These are phyloP conservation scores for Laterallus jamaicensis DNA, from an alignment of 2,113 vertebrate species.

Conservation along the genomic window DNA sequence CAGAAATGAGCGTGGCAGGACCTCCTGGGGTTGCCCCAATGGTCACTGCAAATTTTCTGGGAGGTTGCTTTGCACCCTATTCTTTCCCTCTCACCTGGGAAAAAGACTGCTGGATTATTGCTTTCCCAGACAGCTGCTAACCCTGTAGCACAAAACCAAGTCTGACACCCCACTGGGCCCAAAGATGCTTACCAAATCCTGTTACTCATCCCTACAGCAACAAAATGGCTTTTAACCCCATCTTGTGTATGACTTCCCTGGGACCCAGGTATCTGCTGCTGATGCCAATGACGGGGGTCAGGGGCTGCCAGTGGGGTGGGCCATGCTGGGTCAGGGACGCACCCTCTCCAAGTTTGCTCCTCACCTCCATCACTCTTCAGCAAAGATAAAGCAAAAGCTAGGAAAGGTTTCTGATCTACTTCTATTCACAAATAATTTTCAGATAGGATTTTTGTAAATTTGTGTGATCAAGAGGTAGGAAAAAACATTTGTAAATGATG, in stretches of 20 bases:
- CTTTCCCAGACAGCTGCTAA: not conserved
- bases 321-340: not conserved
- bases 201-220: not conserved
- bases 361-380: not conserved
- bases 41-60: not conserved
- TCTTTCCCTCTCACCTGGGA: not conserved
- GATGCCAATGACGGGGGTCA: fast-evolving
- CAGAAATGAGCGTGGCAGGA: not conserved
- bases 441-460: not conserved
- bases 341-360: not conserved
- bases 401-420: not conserved
- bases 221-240: not conserved
- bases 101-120: not conserved
- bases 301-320: not conserved
- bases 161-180: not conserved
- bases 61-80: not conserved
- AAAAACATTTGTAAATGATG: not conserved
- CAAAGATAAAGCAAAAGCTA: not conserved
- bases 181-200: not conserved
- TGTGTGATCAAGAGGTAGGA: not conserved
- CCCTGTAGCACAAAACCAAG: not conserved
- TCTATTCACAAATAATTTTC: not conserved
- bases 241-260: not conserved
- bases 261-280: not conserved
- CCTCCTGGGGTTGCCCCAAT: not conserved